A percentile compares a stretch with the other conserved stretches of the same genome.
Evolutionary conservation across 2,888 invertebrate genomes (phyloP).

Genomic region (Stenodera caucasica): DNA sequence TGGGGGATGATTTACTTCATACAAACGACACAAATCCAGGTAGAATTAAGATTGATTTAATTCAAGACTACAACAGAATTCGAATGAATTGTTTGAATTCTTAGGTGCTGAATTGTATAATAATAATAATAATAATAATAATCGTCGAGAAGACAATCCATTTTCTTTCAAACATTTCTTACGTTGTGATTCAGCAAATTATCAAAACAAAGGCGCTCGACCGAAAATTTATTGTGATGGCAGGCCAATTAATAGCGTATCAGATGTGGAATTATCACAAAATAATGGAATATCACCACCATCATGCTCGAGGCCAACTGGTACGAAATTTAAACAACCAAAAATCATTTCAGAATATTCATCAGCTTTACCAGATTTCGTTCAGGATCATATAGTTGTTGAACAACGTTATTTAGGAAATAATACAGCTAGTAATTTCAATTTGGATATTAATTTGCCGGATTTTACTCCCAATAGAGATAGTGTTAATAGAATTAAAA

Average conservation of each 20-base stretch:
- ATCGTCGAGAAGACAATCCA: conserved; percentile 68
- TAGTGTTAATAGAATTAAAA: conserved; percentile 30
- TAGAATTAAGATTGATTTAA: conserved; percentile 18
- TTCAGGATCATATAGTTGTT: conserved; percentile 84
- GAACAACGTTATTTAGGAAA: conserved; percentile 71
- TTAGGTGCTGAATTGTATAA: conserved; percentile 2
- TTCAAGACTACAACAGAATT: no score
- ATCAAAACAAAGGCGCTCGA: conserved; percentile 73
- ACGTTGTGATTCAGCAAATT: conserved; percentile 67
- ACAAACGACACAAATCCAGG: conserved; percentile 38
- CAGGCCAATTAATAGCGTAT: conserved; percentile 47
- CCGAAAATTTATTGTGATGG: conserved; percentile 68
- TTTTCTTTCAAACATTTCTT: conserved; percentile 87
- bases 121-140: conserved; percentile 26
- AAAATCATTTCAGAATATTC: conserved; percentile 59
- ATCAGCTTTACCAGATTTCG: conserved; percentile 81
- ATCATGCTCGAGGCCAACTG: conserved; percentile 7
- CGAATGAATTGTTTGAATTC: conserved; percentile 5
- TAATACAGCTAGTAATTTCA: conserved; percentile 56
- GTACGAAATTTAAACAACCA: conserved; percentile 51
- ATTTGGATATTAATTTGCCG: conserved; percentile 67
- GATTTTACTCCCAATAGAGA: conserved; percentile 64
- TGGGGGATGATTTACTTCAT: conserved; percentile 43
- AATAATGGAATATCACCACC: conserved; percentile 34
- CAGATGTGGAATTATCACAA: conserved; percentile 59